Conservation (phyloP, 2,797 vertebrate genomes). For the Oreochromis grahami region DNA sequence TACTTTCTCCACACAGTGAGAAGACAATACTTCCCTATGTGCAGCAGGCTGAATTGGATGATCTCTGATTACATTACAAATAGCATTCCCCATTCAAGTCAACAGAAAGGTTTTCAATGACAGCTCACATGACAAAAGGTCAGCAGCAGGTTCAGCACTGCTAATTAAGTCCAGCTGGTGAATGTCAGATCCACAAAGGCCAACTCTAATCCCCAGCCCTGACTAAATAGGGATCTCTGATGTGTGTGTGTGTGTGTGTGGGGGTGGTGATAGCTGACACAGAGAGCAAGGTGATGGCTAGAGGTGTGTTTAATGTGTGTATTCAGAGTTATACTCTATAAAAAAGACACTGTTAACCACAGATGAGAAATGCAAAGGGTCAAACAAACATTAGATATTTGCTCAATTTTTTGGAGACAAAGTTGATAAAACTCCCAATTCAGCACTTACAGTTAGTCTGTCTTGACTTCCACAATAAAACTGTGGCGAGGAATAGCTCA, state of each 20-base stretch:
- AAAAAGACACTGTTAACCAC: neutral
- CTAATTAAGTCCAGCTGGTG: slow-evolving; percentile 83
- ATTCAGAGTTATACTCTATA: neutral
- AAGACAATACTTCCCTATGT: slow-evolving; percentile 6
- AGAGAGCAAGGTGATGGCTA: neutral
- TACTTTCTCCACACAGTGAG: neutral
- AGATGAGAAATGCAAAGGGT: neutral
- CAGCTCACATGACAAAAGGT: slow-evolving; percentile 79
- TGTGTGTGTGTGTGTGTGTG: neutral
- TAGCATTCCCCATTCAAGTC: slow-evolving; percentile 74
- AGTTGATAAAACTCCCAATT: neutral
- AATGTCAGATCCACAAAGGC: slow-evolving; percentile 84
- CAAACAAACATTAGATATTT: neutral
- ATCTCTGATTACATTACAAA: slow-evolving; percentile 77
- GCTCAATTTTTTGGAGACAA: neutral
- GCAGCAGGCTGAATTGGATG: slow-evolving; percentile 6
- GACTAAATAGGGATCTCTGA: slow-evolving; percentile 42
- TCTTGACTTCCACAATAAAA: neutral
- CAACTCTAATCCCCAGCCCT: slow-evolving; percentile 72
- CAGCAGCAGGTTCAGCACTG: slow-evolving; percentile 72
- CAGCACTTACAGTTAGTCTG: neutral
- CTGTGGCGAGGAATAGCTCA: neutral
- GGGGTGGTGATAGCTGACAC: neutral
- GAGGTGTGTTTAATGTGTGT: too few relatives aligned
- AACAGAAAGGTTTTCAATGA: slow-evolving; percentile 80